Evolutionary conservation across 2,888 invertebrate species (phyloP).

Genomic region (Eupithecia pulchellata): DNA sequence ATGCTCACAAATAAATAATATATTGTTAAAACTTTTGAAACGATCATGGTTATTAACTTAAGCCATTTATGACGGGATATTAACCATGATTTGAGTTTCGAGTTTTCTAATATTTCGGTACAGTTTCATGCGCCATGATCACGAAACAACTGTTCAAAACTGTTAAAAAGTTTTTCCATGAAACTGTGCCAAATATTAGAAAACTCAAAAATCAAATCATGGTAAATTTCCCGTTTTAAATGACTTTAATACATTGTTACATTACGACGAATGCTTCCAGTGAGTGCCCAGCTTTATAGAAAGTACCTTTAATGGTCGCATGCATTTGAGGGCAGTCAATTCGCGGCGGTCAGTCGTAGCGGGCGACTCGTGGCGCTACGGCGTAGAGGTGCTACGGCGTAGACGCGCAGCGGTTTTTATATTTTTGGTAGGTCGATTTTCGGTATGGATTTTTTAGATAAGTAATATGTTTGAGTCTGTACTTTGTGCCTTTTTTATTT

Average conservation of each 20-base stretch:
- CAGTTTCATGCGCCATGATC: no score
- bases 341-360: slow-evolving; percentile 55
- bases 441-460: background rate
- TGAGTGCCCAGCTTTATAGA: background rate
- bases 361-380: slow-evolving; percentile 54
- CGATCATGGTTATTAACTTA: no score
- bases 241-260: background rate
- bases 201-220: no score
- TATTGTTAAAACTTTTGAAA: no score
- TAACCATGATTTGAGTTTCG: no score
- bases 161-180: no score
- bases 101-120: no score
- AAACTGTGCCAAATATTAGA: no score
- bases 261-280: background rate
- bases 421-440: slow-evolving; percentile 40
- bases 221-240: no score
- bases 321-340: slow-evolving; percentile 44
- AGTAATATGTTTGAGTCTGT: background rate
- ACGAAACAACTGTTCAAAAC: no score
- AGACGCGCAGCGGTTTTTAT: slow-evolving; percentile 39
- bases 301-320: slow-evolving; percentile 21
- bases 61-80: no score
- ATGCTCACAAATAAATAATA: no score
- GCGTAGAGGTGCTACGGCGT: slow-evolving; percentile 47
- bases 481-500: background rate